phyloP scores from a whole-genome alignment of 2,113 vertebrate genomes.

The Eptesicus fuscus region DNA sequence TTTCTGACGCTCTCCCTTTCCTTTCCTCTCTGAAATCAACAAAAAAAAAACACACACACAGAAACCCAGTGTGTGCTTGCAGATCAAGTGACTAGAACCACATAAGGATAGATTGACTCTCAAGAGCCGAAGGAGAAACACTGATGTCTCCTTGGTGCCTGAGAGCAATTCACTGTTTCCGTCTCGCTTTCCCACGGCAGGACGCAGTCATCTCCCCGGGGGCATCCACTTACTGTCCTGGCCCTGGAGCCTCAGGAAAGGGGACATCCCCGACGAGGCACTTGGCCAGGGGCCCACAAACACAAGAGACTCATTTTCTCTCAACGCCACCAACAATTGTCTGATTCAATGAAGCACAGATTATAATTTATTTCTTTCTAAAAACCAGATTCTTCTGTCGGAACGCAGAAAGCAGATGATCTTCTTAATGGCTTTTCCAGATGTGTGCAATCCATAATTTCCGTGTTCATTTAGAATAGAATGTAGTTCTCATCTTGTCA shows the following conservation, averaged over 20 bases:
- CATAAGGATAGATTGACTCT: not conserved
- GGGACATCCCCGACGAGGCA: not conserved
- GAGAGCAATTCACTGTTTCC: not conserved
- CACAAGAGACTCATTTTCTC: not conserved
- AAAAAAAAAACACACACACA: too few species aligned
- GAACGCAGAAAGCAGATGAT: conserved; percentile 32
- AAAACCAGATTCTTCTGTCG: not conserved
- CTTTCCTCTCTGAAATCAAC: too few species aligned
- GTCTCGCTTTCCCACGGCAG: not conserved
- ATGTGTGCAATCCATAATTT: not conserved
- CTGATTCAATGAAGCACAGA: not conserved
- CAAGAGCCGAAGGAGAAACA: not conserved
- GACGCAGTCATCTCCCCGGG: not conserved
- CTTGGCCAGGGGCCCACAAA: not conserved
- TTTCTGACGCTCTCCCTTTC: too few species aligned
- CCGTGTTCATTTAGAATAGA: not conserved
- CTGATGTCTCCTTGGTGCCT: not conserved
- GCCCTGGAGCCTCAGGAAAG: not conserved
- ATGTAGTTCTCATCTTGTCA: not conserved
- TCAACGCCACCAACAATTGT: not conserved
- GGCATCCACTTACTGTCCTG: not conserved
- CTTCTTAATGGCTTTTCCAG: not conserved
- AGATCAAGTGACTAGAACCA: not conserved
- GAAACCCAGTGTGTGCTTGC: not conserved
- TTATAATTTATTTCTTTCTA: conserved; percentile 9